Conservation (phyloP, 2,888 invertebrate genomes). For the Chymomyza amoena region DNA sequence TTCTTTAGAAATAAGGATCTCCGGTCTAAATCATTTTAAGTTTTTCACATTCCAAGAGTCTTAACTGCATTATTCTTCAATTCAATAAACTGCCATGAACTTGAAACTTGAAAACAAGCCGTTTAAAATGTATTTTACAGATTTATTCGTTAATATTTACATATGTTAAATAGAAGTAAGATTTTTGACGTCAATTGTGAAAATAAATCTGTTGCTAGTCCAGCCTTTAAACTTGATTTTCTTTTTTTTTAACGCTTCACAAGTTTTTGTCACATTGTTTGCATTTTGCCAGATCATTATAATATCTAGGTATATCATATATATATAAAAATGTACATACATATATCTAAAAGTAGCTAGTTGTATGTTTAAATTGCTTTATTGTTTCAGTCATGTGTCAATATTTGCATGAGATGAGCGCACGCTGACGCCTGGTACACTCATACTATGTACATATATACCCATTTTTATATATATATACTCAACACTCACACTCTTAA, state of each 20-base stretch:
- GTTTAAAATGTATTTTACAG: too few species aligned
- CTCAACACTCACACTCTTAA: background rate
- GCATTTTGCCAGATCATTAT: background rate
- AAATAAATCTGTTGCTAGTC: background rate
- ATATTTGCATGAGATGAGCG: conserved; percentile 38
- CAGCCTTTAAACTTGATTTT: background rate
- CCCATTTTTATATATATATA: background rate
- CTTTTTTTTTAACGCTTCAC: background rate
- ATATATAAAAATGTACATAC: background rate
- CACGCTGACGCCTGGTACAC: conserved; percentile 15
- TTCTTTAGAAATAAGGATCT: too few species aligned
- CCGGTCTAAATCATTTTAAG: background rate
- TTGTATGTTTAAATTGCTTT: background rate
- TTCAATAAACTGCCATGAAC: background rate
- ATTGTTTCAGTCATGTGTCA: conserved; percentile 27
- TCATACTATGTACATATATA: background rate
- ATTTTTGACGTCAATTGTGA: background rate
- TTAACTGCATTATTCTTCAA: background rate
- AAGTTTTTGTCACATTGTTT: background rate
- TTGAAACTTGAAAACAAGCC: background rate
- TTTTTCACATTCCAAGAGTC: background rate
- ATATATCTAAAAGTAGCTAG: background rate
- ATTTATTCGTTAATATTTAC: too few species aligned
- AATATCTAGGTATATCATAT: background rate
- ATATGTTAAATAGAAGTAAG: background rate